Conservation (phyloP, 2,797 vertebrate genomes). For the Moxostoma hubbsi region DNA sequence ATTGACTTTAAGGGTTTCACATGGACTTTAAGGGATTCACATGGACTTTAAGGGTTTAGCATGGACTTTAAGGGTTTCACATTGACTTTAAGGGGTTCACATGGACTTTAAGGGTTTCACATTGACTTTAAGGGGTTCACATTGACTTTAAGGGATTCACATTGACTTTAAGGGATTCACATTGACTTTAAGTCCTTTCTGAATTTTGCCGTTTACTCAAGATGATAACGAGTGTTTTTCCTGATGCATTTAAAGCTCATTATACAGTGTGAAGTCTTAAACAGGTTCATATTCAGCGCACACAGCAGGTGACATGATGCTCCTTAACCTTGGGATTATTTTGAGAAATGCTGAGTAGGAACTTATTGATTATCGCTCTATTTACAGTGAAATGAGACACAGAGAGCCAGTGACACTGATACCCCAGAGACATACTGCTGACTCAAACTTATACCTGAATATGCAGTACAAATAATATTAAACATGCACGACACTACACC, state of each 20-base stretch:
- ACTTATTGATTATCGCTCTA: conserved; percentile 55
- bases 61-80: no score
- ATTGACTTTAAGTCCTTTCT: no score
- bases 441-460: conserved; percentile 29
- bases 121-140: no score
- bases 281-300: conserved; percentile 38
- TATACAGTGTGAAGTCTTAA: conserved; percentile 4
- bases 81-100: no score
- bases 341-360: conserved; percentile 54
- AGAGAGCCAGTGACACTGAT: conserved; percentile 45
- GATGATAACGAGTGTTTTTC: no score
- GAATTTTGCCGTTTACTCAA: no score
- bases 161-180: no score
- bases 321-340: conserved; percentile 60
- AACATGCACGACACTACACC: conserved; percentile 9
- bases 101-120: no score
- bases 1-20: no score
- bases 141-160: no score
- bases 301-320: conserved; percentile 38
- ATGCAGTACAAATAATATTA: conserved; percentile 20
- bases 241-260: not conserved
- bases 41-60: no score
- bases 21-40: no score
- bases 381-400: conserved; percentile 50
- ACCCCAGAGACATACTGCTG: conserved; percentile 23